Evolutionary conservation across 2,888 invertebrate species (phyloP), one percentile per base, ranked within the genome.

Genomic region (Dolomedes plantarius): DNA sequence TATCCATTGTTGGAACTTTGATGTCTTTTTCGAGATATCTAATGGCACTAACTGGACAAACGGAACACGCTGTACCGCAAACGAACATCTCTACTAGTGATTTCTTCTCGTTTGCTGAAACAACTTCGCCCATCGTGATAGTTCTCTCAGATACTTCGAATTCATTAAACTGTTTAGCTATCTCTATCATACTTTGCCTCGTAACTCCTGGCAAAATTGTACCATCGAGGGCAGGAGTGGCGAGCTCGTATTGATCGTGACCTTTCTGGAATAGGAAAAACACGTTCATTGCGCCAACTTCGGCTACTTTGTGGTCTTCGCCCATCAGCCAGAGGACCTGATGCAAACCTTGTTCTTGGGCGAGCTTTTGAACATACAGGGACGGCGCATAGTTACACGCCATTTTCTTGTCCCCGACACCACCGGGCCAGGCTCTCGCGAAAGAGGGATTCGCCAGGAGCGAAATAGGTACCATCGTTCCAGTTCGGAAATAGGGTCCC

Each of bases 231-330:
- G 98, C 97, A 13, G 99, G 98, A 9, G 99, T 99, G 36, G 96
- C 93, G 89, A 99, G 92, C 92, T 97, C 97, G 91, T 94, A 95
- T 90, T 97, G 98, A 29, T 92, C 92, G 97, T 97, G 96, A 94
- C 98, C 98, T 90, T 96, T 93, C 77, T 97, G 95, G 91, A 98
- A 96, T 88, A 95, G 93, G 92, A 94, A 95, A 90, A 96, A 94
- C 91, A 97, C 93, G 91, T 99, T 99, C 99, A 99, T 99, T 16
- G 98, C 96, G 75, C 99, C 99, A 67, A 97, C 98, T 93, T 99
- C 99, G 0, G 99, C 99, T 31, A 99, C 91, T 91, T 97, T 94
- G 90, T 98, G 95, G 90, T 99, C 95, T 0, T 96, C 95, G 1
- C 98, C 99, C 90, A 95, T 98, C 56, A 99, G 93, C 99, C 99